Evolutionary conservation across 2,888 invertebrate species (phyloP).

Genomic region (Erebia palarica): DNA sequence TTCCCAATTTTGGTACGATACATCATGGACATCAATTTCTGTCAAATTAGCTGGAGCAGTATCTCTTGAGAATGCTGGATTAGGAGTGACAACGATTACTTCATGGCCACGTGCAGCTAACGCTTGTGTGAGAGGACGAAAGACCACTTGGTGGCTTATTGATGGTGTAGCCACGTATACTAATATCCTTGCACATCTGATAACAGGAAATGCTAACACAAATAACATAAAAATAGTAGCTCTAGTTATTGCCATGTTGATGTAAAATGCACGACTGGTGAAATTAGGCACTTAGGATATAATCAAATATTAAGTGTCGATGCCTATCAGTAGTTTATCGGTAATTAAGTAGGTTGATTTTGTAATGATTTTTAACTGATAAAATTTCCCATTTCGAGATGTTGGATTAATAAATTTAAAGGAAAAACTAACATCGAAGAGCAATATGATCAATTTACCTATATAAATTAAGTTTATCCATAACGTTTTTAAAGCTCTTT

Average conservation of each 20-base stretch:
- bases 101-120: constrained; percentile 61
- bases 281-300: not conserved
- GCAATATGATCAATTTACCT: no score
- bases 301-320: not conserved
- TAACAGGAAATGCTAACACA: not conserved
- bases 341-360: constrained; percentile 13
- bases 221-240: not conserved
- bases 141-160: constrained; percentile 51
- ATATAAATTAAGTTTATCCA: no score
- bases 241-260: not conserved
- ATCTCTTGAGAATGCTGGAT: constrained; percentile 53
- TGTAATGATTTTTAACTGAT: constrained; percentile 6
- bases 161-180: constrained; percentile 54
- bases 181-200: constrained; percentile 52
- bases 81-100: constrained; percentile 55
- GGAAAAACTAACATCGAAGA: no score
- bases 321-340: not conserved
- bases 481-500: no score
- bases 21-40: constrained; percentile 55
- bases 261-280: constrained; percentile 2
- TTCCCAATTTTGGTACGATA: constrained; percentile 50
- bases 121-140: constrained; percentile 53
- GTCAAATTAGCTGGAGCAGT: constrained; percentile 49
- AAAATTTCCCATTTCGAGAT: constrained; percentile 12
- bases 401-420: not conserved